Conservation (phyloP, 37 sponge, comb jelly and placozoan genomes). For the Diacarnus erythraeanus region DNA sequence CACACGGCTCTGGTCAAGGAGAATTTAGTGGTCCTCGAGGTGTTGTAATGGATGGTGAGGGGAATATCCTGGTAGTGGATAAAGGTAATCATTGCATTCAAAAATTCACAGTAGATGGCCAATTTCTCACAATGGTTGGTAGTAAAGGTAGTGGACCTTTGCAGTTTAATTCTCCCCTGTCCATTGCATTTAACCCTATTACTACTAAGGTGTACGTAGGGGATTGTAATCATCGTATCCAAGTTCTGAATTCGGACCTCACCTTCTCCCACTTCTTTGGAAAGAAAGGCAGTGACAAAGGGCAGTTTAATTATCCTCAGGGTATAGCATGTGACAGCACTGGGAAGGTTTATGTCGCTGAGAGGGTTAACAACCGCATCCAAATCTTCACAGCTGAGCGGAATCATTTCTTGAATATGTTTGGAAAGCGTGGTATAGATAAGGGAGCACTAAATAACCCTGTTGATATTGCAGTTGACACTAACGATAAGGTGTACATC, state of each 20-base stretch:
- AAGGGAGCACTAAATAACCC: too few relatives aligned
- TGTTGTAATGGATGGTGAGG: constrained; percentile 11
- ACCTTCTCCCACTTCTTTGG: constrained; percentile 52
- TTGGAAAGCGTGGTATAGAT: too few relatives aligned
- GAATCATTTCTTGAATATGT: too few relatives aligned
- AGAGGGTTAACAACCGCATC: too few relatives aligned
- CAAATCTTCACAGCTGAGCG: too few relatives aligned
- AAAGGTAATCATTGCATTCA: constrained; percentile 35
- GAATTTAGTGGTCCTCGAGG: constrained; percentile 29
- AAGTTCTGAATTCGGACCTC: constrained; percentile 50
- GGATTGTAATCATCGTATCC: constrained; percentile 60
- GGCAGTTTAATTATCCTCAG: too few relatives aligned
- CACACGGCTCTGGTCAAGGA: constrained; percentile 21
- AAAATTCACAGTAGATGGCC: constrained; percentile 51
- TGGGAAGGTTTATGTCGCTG: constrained; percentile 7
- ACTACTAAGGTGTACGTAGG: constrained; percentile 37
- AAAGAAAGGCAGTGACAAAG: too few relatives aligned
- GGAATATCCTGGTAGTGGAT: constrained; percentile 30
- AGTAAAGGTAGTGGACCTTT: too few relatives aligned
- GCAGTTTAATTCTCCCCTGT: too few relatives aligned
- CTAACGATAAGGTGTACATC: too few relatives aligned
- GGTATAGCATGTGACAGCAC: too few relatives aligned
- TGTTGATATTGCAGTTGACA: too few relatives aligned
- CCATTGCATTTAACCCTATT: constrained; percentile 24
- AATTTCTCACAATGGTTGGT: constrained; percentile 42